Conservation (phyloP, 2,113 vertebrate species). For the Prietella phreatophila region DNA sequence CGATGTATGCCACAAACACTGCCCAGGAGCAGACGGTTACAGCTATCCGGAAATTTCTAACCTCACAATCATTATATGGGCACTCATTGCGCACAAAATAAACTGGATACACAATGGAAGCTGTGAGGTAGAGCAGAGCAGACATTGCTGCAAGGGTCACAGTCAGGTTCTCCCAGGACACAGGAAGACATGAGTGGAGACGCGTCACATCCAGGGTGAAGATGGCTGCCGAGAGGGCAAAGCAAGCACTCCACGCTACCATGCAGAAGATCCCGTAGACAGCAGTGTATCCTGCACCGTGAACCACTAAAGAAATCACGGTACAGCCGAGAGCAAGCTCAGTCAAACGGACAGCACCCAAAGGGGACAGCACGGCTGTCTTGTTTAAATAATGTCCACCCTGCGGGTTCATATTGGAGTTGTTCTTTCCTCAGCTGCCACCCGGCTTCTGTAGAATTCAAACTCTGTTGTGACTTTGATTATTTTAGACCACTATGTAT, state of each 20-base stretch:
- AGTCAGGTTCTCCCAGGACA: constrained; percentile 96
- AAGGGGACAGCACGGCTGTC: constrained; percentile 75
- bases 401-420: constrained; percentile 70
- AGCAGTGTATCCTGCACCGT: constrained; percentile 78
- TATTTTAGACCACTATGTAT: constrained; percentile 1
- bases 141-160: constrained; percentile 86
- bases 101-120: constrained; percentile 83
- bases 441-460: neutral
- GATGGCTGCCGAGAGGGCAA: constrained; percentile 74
- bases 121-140: constrained; percentile 79
- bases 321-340: constrained; percentile 83
- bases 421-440: neutral
- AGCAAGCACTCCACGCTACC: constrained; percentile 88
- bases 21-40: constrained; percentile 83
- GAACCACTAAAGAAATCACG: constrained; percentile 84
- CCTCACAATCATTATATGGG: constrained; percentile 73
- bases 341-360: constrained; percentile 80
- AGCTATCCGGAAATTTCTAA: constrained; percentile 81
- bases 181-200: constrained; percentile 79
- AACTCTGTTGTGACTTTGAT: constrained; percentile 3
- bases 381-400: constrained; percentile 78
- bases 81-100: constrained; percentile 80
- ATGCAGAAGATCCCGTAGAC: constrained; percentile 87
- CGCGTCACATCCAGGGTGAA: constrained; percentile 82
- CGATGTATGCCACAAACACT: constrained; percentile 71